phyloP scores from a whole-genome alignment of 2,797 vertebrate genomes.

The Ctenochaetus hawaiiensis region DNA sequence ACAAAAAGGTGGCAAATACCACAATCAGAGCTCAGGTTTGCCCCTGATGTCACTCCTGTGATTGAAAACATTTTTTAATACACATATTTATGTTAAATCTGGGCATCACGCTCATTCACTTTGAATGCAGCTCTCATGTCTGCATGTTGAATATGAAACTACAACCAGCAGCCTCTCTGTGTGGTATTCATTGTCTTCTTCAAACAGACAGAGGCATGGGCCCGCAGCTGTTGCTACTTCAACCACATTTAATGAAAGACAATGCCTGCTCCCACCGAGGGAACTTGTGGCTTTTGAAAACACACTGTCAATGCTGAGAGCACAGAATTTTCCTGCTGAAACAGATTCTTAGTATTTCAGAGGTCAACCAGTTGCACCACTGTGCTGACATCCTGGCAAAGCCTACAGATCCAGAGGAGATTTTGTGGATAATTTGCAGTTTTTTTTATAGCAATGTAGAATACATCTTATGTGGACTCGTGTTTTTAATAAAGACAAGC shows the following conservation, averaged over 20 bases:
- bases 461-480: constrained; percentile 1
- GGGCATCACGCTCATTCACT: too few species aligned
- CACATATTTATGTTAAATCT: not conserved
- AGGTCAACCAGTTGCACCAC: constrained; percentile 59
- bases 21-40: not conserved
- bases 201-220: constrained; percentile 34
- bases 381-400: constrained; percentile 52
- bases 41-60: not conserved
- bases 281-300: constrained; percentile 69
- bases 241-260: constrained; percentile 71
- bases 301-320: constrained; percentile 51
- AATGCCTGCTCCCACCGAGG: constrained; percentile 53
- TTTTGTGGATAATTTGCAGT: constrained; percentile 28
- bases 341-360: constrained; percentile 55
- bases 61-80: not conserved
- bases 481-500: constrained; percentile 47
- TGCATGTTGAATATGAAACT: not conserved
- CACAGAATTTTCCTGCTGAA: constrained; percentile 49
- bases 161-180: constrained; percentile 21
- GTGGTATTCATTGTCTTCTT: constrained; percentile 53
- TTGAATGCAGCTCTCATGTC: not conserved
- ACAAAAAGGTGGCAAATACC: not conserved
- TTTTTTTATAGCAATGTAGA: constrained; percentile 40
- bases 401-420: constrained; percentile 23
- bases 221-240: constrained; percentile 69